Percentiles rank a stretch among this genome's conserved stretches.
phyloP scores from a whole-genome alignment of 2,113 vertebrate species.

The Indicator maculatus region DNA sequence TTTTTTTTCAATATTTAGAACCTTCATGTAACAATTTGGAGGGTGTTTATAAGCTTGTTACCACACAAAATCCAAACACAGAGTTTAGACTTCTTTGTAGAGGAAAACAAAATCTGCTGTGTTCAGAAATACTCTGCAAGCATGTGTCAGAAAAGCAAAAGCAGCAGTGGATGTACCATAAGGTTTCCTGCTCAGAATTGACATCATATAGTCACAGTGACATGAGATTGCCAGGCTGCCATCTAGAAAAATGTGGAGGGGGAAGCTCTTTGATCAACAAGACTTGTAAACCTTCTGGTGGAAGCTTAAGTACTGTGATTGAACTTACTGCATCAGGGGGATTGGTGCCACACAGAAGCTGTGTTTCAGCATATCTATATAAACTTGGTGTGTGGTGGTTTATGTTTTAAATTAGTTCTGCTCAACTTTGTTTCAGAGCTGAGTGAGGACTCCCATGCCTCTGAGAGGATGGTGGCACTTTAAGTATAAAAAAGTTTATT shows the following conservation, averaged over 20 bases:
- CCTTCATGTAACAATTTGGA: neutral
- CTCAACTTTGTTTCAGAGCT: neutral
- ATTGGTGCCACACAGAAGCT: neutral
- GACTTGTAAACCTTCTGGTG: neutral
- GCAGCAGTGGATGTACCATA: neutral
- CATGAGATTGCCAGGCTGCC: neutral
- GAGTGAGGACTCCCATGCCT: neutral
- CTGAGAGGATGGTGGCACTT: neutral
- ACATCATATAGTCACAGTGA: neutral
- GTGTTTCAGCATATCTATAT: neutral
- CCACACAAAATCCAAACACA: neutral
- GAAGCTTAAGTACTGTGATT: neutral
- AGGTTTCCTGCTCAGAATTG: neutral
- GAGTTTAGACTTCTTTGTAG: neutral
- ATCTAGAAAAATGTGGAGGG: rapidly evolving
- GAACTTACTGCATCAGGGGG: neutral
- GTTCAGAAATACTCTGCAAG: neutral
- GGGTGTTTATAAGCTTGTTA: neutral
- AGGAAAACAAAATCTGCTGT: neutral
- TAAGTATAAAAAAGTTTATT: neutral
- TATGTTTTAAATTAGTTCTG: neutral
- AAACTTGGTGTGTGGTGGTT: neutral
- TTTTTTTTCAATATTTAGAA: neutral
- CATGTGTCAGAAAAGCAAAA: neutral
- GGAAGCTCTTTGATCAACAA: neutral